These are phyloP conservation scores for Aldabrachelys gigantea DNA, from an alignment of 2,113 vertebrate species.

Conservation along the genomic window DNA sequence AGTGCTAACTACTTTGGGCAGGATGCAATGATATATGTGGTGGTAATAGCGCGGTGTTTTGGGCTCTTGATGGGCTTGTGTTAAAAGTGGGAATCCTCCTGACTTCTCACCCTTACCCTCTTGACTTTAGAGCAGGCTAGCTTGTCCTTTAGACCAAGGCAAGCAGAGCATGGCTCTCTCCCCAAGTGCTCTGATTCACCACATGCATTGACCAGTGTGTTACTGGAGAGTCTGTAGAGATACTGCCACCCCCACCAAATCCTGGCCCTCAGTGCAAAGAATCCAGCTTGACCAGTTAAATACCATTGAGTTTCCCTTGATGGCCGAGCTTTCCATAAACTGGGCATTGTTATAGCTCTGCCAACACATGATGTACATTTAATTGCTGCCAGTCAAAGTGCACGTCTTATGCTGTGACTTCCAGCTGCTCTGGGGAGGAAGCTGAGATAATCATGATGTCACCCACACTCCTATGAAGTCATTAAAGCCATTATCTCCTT, in stretches of 20 bases:
- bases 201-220: not conserved
- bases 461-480: not conserved
- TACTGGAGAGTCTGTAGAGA: not conserved
- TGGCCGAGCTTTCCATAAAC: not conserved
- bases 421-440: not conserved
- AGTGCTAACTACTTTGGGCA: not conserved
- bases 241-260: not conserved
- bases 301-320: not conserved
- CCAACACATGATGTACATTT: not conserved
- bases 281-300: not conserved
- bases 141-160: not conserved
- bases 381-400: not conserved
- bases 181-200: not conserved
- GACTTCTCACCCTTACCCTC: not conserved
- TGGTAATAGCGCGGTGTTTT: not conserved
- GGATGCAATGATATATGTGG: not conserved
- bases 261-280: not conserved
- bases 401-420: not conserved
- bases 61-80: not conserved
- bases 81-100: not conserved
- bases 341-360: not conserved
- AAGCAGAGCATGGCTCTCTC: not conserved
- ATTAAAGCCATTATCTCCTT: not conserved
- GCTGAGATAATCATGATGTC: not conserved
- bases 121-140: not conserved